Percentiles rank a stretch among this genome's conserved stretches.
phyloP scores from a whole-genome alignment of 2,797 vertebrate genomes.

The Chrysolophus pictus region DNA sequence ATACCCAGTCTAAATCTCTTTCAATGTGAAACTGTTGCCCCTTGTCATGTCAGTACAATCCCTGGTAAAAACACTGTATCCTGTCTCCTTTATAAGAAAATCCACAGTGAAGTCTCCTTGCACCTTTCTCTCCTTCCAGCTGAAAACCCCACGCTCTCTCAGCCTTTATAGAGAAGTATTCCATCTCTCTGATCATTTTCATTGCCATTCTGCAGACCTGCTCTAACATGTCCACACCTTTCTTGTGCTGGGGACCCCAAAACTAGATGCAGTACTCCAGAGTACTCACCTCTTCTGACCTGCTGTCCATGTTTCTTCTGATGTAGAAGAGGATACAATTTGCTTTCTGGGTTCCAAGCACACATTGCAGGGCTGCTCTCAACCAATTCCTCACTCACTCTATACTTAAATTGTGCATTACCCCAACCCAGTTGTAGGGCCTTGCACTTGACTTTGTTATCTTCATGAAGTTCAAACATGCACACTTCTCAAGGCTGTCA shows the following conservation, averaged over 20 bases:
- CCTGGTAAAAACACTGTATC: not conserved
- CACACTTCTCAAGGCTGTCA: not conserved
- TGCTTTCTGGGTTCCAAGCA: too few relatives aligned
- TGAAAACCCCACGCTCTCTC: not conserved
- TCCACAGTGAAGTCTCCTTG: too few relatives aligned
- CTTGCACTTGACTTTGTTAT: not conserved
- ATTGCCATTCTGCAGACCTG: not conserved
- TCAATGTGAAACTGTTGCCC: not conserved
- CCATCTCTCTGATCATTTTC: not conserved
- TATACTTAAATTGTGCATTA: not conserved
- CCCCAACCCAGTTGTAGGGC: not conserved
- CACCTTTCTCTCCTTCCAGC: too few relatives aligned
- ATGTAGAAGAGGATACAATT: too few relatives aligned
- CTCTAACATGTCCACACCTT: not conserved
- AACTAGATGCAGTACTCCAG: not conserved
- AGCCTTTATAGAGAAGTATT: not conserved
- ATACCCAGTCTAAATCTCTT: not conserved
- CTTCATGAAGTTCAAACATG: not conserved
- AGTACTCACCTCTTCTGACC: too few relatives aligned
- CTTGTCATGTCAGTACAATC: not conserved
- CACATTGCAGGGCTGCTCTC: not conserved
- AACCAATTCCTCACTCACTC: not conserved
- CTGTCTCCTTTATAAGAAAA: not conserved
- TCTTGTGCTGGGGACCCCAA: not conserved
- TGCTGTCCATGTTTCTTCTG: too few relatives aligned